Evolutionary conservation across 2,113 vertebrate genomes (phyloP), one percentile per base, ranked within the genome.

Genomic region (Thalassoma bifasciatum): DNA sequence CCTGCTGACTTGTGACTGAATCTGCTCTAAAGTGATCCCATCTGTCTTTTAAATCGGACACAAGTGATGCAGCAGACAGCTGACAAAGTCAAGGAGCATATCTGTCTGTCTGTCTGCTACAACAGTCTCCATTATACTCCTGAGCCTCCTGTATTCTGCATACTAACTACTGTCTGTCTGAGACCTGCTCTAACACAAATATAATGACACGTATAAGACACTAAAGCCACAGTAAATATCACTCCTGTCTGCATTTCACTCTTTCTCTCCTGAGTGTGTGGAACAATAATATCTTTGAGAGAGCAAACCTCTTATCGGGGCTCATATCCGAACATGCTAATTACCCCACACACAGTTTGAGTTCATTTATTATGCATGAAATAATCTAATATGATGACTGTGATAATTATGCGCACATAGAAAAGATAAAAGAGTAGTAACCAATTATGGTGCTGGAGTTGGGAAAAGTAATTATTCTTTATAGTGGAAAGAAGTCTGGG

Each of bases 381-480:
- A 92, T 90, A 91, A 92, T 91, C 90, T 90, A 91, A 92, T 92
- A 91, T 87, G 89, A 92, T 92, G 88, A 91, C 88, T 90, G 89
- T 86, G 89, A 92, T 92, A 90, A 92, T 92, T 92, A 92, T 88
- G 90, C 87, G 50, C 90, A 86, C 88, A 88, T 75, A 91, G 88
- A 92, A 90, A 91, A 91, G 90, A 92, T 92, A 91, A 92, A 92
- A 92, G 89, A 89, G 86, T 91, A 68, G 86, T 90, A 92, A 87
- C 86, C 90, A 92, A 92, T 92, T 92, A 92, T 81, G 80, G 84
- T 4, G 51, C 61, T 10, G 76, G 84, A 92, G 87, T 86, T 86
- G 80, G 78, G 76, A 89, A 90, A 91, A 89, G 90, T 89, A 91
- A 92, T 92, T 92, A 91, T 88, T 92, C 90, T 91, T 92, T 92